These are phyloP conservation scores for Pseudococcus longispinus DNA, from an alignment of 2,888 invertebrate genomes.

Conservation along the genomic window DNA sequence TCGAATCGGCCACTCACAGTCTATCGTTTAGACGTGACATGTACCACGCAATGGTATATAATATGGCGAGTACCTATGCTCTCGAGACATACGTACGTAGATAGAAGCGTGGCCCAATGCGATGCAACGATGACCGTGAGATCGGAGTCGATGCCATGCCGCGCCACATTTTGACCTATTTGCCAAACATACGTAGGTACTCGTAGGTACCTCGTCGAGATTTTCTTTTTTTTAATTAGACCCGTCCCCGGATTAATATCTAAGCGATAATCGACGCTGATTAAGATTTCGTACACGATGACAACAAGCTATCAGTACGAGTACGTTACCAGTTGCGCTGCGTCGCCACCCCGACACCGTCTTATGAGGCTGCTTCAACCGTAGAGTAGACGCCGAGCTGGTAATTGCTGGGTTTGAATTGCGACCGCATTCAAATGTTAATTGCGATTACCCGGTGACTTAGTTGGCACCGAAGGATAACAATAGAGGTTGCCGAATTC, in stretches of 20 bases:
- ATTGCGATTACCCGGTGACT: conserved; percentile 5
- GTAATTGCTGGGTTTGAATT: not conserved
- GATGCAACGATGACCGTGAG: not conserved
- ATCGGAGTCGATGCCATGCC: not conserved
- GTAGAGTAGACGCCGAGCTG: not conserved
- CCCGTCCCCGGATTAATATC: not conserved
- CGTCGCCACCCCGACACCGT: not conserved
- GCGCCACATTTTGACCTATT: not conserved
- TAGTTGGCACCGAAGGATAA: not conserved
- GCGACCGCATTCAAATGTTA: not conserved
- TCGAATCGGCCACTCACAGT: not conserved
- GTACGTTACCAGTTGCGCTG: not conserved
- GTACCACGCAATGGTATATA: conserved; percentile 15
- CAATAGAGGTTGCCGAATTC: not conserved
- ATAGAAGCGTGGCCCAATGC: conserved; percentile 42
- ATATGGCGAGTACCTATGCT: not conserved
- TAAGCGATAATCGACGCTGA: conserved; percentile 16
- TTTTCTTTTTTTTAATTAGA: conserved; percentile 35
- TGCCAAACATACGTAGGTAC: not conserved
- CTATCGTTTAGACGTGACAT: conserved; percentile 27
- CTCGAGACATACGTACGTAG: not conserved
- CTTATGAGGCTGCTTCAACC: not conserved
- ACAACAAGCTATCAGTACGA: not conserved
- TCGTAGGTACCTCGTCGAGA: not conserved
- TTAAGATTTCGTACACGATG: not conserved